Percentiles rank a stretch among this genome's conserved stretches.
Evolutionary conservation across 2,888 invertebrate genomes (phyloP).

Genomic region (Iphiclides podalirius): DNA sequence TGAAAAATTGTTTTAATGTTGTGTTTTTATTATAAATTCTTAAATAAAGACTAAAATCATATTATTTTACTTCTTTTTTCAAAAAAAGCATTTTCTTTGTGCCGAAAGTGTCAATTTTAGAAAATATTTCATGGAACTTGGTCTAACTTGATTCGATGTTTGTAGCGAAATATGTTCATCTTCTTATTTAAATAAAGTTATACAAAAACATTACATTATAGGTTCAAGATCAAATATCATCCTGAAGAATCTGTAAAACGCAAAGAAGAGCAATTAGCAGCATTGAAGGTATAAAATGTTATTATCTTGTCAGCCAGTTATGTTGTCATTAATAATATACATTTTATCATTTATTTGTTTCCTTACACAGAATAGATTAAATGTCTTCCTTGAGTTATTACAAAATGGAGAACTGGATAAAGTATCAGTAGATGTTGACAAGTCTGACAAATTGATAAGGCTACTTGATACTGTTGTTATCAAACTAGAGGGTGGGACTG

Average conservation of each 20-base stretch:
- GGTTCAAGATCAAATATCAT: conserved; percentile 99
- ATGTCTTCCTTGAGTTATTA: conserved; percentile 93
- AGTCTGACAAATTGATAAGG: conserved; percentile 89
- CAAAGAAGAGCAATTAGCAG: conserved; percentile 90
- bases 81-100: no score
- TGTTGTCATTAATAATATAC: no score
- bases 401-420: conserved; percentile 86
- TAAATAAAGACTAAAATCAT: no score
- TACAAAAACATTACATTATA: conserved; percentile 60
- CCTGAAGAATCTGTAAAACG: conserved; percentile 96
- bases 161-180: conserved; percentile 9
- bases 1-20: no score
- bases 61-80: no score
- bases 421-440: conserved; percentile 91
- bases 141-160: conserved; percentile 21
- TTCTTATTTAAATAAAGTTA: conserved; percentile 7
- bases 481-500: conserved; percentile 95
- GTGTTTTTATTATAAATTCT: no score
- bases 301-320: conserved; percentile 25
- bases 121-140: conserved; percentile 7
- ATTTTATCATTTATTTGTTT: conserved; percentile 11
- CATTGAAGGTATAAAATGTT: conserved; percentile 91
- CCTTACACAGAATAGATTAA: conserved; percentile 86
- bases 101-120: no score
- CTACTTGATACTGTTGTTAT: conserved; percentile 98